phyloP scores from a whole-genome alignment of 2,797 vertebrate genomes.

The Champsocephalus gunnari region DNA sequence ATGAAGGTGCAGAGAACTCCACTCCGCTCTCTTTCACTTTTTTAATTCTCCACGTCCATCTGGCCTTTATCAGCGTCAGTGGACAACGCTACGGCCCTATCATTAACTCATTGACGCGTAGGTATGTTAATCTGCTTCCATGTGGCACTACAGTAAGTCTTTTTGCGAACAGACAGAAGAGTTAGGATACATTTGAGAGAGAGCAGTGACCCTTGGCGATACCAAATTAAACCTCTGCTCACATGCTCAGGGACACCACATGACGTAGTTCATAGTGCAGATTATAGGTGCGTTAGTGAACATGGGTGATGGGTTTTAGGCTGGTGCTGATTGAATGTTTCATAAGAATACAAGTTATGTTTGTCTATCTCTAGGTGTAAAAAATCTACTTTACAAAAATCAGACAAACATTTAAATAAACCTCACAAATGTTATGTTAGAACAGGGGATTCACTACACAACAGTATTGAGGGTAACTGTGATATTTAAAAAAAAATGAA shows the following conservation, averaged over 20 bases:
- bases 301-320: slow-evolving; percentile 43
- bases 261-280: slow-evolving; percentile 58
- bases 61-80: slow-evolving; percentile 68
- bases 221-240: slow-evolving; percentile 48
- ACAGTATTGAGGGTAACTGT: no score
- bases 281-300: slow-evolving; percentile 52
- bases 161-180: slow-evolving; percentile 48
- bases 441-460: no score
- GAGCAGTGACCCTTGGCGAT: slow-evolving; percentile 40
- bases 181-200: slow-evolving; percentile 50
- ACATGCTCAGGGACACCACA: slow-evolving; percentile 64
- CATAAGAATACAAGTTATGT: background rate
- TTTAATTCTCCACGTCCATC: slow-evolving; percentile 63
- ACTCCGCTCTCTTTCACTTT: slow-evolving; percentile 68
- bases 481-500: no score
- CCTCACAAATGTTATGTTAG: no score
- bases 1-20: slow-evolving; percentile 66
- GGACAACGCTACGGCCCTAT: slow-evolving; percentile 61
- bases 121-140: slow-evolving; percentile 71
- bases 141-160: slow-evolving; percentile 64
- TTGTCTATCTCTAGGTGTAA: no score
- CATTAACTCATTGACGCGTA: slow-evolving; percentile 73
- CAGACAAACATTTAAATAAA: no score
- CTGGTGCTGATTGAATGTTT: background rate
- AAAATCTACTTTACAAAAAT: no score